phyloP scores from a whole-genome alignment of 2,888 invertebrate species.

The Magallana nippona region DNA sequence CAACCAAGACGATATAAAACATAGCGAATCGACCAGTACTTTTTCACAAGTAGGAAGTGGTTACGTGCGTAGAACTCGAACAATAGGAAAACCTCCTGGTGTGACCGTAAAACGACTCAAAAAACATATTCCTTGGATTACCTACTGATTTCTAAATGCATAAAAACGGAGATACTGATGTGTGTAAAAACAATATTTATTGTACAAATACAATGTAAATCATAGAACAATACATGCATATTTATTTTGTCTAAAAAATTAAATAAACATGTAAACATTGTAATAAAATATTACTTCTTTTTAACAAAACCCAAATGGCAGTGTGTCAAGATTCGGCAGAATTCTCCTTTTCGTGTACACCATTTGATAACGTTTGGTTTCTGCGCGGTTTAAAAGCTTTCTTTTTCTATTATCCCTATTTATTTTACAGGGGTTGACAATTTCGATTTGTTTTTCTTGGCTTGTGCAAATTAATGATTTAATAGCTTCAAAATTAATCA shows the following conservation, averaged over 20 bases:
- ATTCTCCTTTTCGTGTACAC: conserved; percentile 44
- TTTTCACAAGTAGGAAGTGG: conserved; percentile 41
- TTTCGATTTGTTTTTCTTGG: conserved; percentile 37
- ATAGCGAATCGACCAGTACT: conserved; percentile 25
- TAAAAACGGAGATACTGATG: background rate
- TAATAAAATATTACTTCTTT: background rate
- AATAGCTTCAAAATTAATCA: conserved; percentile 57
- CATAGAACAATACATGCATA: background rate
- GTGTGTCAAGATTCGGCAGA: conserved; percentile 34
- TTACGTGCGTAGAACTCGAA: conserved; percentile 16
- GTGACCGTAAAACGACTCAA: conserved; percentile 36
- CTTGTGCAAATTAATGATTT: conserved; percentile 35
- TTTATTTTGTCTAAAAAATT: background rate
- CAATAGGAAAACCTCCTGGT: conserved; percentile 37
- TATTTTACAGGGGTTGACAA: conserved; percentile 35
- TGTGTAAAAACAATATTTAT: background rate
- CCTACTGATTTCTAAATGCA: conserved; percentile 10
- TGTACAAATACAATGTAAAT: conserved; percentile 1
- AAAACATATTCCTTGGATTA: conserved; percentile 38
- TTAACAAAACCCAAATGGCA: conserved; percentile 43
- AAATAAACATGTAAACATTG: too few species aligned
- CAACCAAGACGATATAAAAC: background rate
- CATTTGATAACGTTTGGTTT: conserved; percentile 42
- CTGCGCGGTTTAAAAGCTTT: conserved; percentile 40
- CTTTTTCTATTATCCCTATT: conserved; percentile 32